Percentiles rank a stretch among this genome's conserved stretches.
phyloP scores from a whole-genome alignment of 2,888 invertebrate genomes.

The Rambutsinella grinnellia region DNA sequence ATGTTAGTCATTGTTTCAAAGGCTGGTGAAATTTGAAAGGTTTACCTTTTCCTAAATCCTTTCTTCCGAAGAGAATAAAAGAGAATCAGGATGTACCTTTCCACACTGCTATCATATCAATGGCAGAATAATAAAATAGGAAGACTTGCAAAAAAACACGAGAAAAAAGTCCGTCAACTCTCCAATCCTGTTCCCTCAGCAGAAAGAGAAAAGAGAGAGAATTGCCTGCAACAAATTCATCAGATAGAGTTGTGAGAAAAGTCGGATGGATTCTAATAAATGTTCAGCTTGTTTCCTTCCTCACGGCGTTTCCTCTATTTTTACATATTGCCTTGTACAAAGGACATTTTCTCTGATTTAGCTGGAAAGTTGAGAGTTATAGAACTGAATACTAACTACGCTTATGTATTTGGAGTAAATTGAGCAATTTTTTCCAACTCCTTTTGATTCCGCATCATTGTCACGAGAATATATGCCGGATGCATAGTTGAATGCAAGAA shows the following conservation, averaged over 20 bases:
- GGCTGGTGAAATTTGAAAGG: conserved; percentile 34
- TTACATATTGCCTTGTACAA: neutral
- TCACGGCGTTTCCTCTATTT: conserved; percentile 1
- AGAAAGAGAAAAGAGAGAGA: neutral
- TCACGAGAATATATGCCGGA: too few relatives aligned
- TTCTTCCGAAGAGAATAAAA: neutral
- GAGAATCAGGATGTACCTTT: neutral
- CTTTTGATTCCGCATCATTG: too few relatives aligned
- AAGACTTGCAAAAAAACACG: neutral
- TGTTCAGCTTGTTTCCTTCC: conserved; percentile 22
- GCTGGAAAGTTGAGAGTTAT: too few relatives aligned
- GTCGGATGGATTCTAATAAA: conserved; percentile 38
- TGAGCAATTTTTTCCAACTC: too few relatives aligned
- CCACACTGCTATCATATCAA: neutral
- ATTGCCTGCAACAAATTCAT: conserved; percentile 28
- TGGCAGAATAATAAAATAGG: neutral
- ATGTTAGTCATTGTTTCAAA: conserved; percentile 42
- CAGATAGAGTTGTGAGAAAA: conserved; percentile 22
- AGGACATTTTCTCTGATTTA: neutral
- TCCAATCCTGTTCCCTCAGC: neutral
- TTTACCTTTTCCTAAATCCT: conserved; percentile 4
- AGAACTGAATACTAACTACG: too few relatives aligned
- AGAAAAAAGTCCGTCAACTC: neutral
- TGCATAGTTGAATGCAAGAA: too few relatives aligned
- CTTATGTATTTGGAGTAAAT: too few relatives aligned